Evolutionary conservation across 2,113 vertebrate genomes (phyloP), one percentile per base, ranked within the genome.

Genomic region (Acanthisitta chloris): DNA sequence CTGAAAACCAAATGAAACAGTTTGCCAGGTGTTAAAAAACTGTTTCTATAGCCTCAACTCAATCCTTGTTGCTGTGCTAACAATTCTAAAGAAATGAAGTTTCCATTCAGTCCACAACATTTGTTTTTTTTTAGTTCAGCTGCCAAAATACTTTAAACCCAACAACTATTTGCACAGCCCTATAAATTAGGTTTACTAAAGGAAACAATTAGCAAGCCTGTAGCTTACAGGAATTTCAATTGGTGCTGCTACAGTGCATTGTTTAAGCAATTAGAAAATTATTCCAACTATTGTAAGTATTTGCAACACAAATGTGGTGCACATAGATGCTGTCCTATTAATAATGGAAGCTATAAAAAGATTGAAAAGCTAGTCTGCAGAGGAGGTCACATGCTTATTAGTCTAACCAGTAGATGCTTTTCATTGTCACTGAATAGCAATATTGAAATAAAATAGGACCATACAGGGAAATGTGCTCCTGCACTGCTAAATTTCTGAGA

Each of bases 161-260:
- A 70, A 64, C 59, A 92, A 94, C 67, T 88, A 86, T 91, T 96
- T 95, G 88, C 86, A 73, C 69, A 94, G 80, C 51, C 54, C 76
- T 88, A 92, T 95, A 96, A 97, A 95, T 97, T 81, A 94, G 59
- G 51, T 86, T 94, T 96, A 90, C 74, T 88, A 92, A 96, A 90
- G 92, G 96, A 96, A 97, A 95, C 85, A 94, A 96, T 94, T 94
- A 95, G 79, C 74, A 88, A 90, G 90, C 58, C 79, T 81, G 65
- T 54, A 96, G 88, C 87, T 89, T 95, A 93, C 85, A 94, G 92
- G 85, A 97, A 93, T 94, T 95, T 84, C 86, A 94, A 8, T 31
- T 83, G 81, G 38, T 94, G 84, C 64, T 86, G 87, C 58, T 86
- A 55, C 55, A 96, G 51, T 40, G 36, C 79, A 93, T 96, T 91